Evolutionary conservation across 2,888 invertebrate species (phyloP).

Genomic region (Meliscaeva auricollis): DNA sequence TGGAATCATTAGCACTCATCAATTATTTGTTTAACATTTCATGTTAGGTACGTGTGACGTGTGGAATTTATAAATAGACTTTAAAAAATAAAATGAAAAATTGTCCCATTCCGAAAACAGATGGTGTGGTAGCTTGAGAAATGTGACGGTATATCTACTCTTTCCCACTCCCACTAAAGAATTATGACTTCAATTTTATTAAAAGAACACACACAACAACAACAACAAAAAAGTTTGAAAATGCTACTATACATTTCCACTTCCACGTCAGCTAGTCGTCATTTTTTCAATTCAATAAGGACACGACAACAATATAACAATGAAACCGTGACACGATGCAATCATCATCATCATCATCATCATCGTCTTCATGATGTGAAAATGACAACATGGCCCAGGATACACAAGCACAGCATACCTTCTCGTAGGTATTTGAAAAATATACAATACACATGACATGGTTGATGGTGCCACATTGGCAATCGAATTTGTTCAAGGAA

Average conservation of each 20-base stretch:
- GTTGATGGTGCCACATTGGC: slow-evolving; percentile 14
- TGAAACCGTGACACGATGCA: slow-evolving; percentile 55
- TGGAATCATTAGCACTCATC: slow-evolving; percentile 28
- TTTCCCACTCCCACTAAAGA: not conserved
- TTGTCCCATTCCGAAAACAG: not conserved
- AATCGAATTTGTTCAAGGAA: slow-evolving; percentile 2
- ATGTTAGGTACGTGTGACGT: not conserved
- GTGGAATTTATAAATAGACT: not conserved
- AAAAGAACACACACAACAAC: not conserved
- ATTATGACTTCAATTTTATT: not conserved
- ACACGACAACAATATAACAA: slow-evolving; percentile 27
- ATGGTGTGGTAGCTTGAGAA: not conserved
- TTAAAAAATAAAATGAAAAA: not conserved
- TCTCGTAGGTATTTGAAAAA: not conserved
- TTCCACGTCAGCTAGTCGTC: not conserved
- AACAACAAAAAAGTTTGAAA: not conserved
- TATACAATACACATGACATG: not conserved
- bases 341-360: slow-evolving; percentile 44
- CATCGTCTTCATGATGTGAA: slow-evolving; percentile 22
- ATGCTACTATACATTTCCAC: not conserved
- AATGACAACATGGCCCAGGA: slow-evolving; percentile 44
- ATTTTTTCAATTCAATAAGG: slow-evolving; percentile 18
- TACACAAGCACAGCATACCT: not conserved
- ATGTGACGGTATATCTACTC: not conserved
- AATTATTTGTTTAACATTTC: slow-evolving; percentile 25